A percentile compares a stretch with the other conserved stretches of the same genome.
phyloP scores from a whole-genome alignment of 1,140 invertebrate genomes.

The Stegodyphus dumicola region DNA sequence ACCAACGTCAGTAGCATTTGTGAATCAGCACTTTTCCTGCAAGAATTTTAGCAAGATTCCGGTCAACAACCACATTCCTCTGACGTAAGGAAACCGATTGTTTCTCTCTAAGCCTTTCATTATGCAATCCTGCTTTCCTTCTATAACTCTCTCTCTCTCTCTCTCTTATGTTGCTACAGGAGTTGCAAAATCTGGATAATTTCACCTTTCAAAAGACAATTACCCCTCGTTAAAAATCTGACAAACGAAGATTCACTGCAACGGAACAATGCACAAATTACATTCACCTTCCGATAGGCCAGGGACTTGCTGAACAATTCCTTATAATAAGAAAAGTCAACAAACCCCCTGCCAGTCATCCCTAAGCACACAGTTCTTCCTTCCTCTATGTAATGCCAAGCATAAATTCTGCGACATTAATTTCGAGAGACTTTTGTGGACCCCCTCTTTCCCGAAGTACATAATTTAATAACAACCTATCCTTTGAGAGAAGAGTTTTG shows the following conservation, averaged over 20 bases:
- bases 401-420: background rate
- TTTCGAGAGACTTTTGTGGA: background rate
- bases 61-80: too few species aligned
- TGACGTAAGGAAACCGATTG: too few species aligned
- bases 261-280: slow-evolving; percentile 8
- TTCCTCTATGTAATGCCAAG: too few species aligned
- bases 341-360: slow-evolving; percentile 8
- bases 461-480: slow-evolving; percentile 33
- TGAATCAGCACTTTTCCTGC: too few species aligned
- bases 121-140: too few species aligned
- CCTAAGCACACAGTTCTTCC: background rate
- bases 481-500: slow-evolving; percentile 13
- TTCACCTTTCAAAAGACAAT: slow-evolving; percentile 22
- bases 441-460: background rate
- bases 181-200: slow-evolving; percentile 1
- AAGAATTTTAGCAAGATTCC: too few species aligned
- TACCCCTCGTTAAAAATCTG: background rate
- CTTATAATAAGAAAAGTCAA: slow-evolving; percentile 27
- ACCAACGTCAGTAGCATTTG: too few species aligned
- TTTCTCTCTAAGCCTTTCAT: too few species aligned
- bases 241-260: background rate
- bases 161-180: too few species aligned
- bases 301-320: slow-evolving; percentile 1
- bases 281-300: background rate
- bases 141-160: too few species aligned